Evolutionary conservation across 2,888 invertebrate genomes (phyloP), one percentile per base, ranked within the genome.

Genomic region (Eucera pruinosa): DNA sequence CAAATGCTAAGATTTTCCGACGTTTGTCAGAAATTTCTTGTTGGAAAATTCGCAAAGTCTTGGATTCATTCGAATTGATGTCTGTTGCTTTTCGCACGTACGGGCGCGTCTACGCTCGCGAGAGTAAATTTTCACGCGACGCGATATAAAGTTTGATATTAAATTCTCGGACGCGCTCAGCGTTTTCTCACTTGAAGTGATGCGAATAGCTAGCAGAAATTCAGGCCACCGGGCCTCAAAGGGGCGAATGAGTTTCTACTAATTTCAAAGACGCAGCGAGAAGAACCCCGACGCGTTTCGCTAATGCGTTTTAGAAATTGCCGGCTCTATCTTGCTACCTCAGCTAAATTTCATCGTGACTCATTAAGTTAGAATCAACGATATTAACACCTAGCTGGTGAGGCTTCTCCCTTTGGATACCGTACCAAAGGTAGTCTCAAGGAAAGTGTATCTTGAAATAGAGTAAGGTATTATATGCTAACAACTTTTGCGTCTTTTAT

Each of bases 91-190:
- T 5, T 45, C 3, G 52, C 33, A n/a, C 65, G 23, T 52, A 43
- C 41, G 64, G 52, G 27, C 30, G 45, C 2, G 2, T 18, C 39
- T 18, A 0, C 27, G 9, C 20, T 33, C 57, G 41, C 15, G 30
- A 30, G 18, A 33, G 33, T 48, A 15, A 57, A 55, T 57, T 71
- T 66, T 33, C 7, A 33, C 43, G 13, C n/a, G n/a, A 18, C 9
- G 23, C 6, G 39, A 18, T 62, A 33, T 15, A 45, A 45, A 65
- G 45, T 71, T 60, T 54, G 43, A 57, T 66, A 74, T 67, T 62
- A 67, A 76, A 74, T 76, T 62, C 74, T 62, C 36, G 64, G 45
- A 43, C 43, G 50, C 27, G 62, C 43, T 25, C 30, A 11, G 50
- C 61, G 36, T 67, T 66, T 67, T 39, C 61, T 25, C 75, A 33